A percentile compares a stretch with the other conserved stretches of the same genome.
Evolutionary conservation across 2,888 invertebrate genomes (phyloP).

Genomic region (Oligia fasciuncula): DNA sequence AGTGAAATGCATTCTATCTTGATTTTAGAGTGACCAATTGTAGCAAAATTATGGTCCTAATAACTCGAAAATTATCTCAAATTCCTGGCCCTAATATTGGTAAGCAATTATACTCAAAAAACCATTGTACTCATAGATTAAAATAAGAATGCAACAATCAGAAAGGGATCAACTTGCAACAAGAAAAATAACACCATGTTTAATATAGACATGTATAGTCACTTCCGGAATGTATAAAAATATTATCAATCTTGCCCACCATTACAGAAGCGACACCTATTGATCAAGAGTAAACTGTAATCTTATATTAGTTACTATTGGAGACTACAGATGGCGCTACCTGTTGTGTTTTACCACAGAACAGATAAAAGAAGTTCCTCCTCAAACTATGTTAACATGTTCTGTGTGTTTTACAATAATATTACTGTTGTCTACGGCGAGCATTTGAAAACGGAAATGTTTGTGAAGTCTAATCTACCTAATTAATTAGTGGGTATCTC

Average conservation of each 20-base stretch:
- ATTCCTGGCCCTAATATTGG: background rate
- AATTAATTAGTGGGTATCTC: background rate
- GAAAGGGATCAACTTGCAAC: background rate
- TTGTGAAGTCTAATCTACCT: background rate
- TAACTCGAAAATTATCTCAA: background rate
- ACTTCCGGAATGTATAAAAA: background rate
- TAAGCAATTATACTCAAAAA: background rate
- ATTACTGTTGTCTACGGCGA: background rate
- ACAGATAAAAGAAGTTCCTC: no score
- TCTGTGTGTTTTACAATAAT: background rate
- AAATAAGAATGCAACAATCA: background rate
- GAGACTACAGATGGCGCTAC: constrained; percentile 27
- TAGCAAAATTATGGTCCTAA: background rate
- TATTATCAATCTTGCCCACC: background rate
- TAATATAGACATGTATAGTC: background rate
- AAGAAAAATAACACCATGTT: background rate
- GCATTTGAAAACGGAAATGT: background rate
- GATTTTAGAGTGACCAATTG: background rate
- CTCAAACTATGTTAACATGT: no score
- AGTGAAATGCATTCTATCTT: background rate
- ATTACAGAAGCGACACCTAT: background rate
- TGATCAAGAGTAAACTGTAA: background rate
- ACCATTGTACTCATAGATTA: background rate
- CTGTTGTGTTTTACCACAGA: background rate
- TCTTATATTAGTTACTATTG: background rate